These are phyloP conservation scores for Caenorhabditis sp. DNA, from an alignment of 2,888 invertebrate species.

Conservation along the genomic window DNA sequence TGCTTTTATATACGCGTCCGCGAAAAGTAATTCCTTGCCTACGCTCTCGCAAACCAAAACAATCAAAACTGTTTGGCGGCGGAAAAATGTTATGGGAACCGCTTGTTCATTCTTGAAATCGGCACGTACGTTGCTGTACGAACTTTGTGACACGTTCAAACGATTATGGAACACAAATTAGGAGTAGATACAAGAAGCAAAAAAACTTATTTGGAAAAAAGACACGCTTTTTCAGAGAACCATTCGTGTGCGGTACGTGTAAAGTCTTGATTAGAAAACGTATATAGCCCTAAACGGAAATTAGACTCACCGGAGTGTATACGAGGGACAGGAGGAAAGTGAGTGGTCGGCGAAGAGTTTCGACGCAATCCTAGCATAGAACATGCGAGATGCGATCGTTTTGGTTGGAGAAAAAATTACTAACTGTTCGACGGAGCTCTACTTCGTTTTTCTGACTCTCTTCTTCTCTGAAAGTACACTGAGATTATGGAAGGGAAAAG, in stretches of 20 bases:
- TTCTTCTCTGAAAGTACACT: background rate
- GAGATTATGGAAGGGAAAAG: background rate
- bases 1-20: constrained; percentile 7
- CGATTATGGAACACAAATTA: too few relatives aligned
- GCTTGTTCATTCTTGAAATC: background rate
- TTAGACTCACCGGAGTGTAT: constrained; percentile 10
- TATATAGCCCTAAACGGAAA: too few relatives aligned
- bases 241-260: too few relatives aligned
- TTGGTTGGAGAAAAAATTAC: background rate
- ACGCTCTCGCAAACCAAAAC: background rate
- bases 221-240: too few relatives aligned
- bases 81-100: constrained; percentile 25
- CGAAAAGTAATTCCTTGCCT: background rate
- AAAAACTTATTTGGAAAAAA: too few relatives aligned
- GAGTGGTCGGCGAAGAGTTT: constrained; percentile 57
- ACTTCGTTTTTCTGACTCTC: background rate
- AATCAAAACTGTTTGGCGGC: constrained; percentile 23
- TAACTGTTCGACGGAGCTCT: background rate
- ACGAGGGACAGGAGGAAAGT: background rate
- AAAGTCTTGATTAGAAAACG: too few relatives aligned
- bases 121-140: constrained; percentile 25
- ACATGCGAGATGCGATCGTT: constrained; percentile 37
- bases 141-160: background rate
- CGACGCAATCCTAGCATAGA: constrained; percentile 65
- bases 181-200: too few relatives aligned